phyloP scores from a whole-genome alignment of 2,797 vertebrate genomes.

The Mico argentatus region DNA sequence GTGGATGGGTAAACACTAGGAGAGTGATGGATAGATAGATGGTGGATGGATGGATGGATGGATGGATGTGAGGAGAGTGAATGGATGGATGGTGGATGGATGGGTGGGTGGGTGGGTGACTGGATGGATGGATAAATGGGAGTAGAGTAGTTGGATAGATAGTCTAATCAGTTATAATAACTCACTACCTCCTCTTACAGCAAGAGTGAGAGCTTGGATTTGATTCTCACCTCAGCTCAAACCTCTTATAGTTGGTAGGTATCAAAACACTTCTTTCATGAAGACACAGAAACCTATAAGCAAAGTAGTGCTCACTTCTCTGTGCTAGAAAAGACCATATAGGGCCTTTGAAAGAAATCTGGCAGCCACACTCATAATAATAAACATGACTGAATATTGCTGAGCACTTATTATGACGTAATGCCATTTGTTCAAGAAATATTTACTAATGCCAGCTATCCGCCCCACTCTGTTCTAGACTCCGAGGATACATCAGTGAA shows the following conservation, averaged over 20 bases:
- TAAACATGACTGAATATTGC: neutral
- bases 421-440: neutral
- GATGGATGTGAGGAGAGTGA: neutral
- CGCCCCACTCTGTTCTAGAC: neutral
- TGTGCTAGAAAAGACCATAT: neutral
- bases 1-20: neutral
- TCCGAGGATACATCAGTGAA: neutral
- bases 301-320: neutral
- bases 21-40: too few relatives aligned
- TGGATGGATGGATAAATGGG: too few relatives aligned
- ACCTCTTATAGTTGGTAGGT: neutral
- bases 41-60: neutral
- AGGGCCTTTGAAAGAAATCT: neutral
- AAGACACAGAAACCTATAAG: neutral
- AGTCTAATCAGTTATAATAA: neutral
- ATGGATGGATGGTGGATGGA: neutral
- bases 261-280: neutral
- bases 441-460: neutral
- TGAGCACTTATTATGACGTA: neutral
- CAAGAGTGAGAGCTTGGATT: neutral
- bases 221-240: neutral
- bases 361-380: neutral
- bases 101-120: too few relatives aligned
- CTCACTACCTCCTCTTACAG: neutral
- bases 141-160: neutral